Base-by-base conservation (phyloP, 1,140 invertebrate genomes). In the Paracyclopina nana region DNA sequence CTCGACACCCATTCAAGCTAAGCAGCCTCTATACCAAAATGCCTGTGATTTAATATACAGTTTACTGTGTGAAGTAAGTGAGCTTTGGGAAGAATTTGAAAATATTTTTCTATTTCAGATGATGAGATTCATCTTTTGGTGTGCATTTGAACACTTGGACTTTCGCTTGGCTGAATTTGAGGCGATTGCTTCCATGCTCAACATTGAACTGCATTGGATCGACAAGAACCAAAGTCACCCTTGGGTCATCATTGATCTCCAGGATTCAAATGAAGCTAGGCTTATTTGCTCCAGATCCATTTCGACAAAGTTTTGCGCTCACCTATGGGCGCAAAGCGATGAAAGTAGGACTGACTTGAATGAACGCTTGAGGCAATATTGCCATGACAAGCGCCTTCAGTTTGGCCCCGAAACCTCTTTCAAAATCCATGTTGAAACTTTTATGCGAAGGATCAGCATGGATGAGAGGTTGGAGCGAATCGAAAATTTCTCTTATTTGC, bases 81-180 rank as follows among this genome's bases (percentile, higher is more conserved):
- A n/a, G n/a, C n/a, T n/a, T n/a, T n/a, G n/a, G n/a, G n/a, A n/a
- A n/a, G n/a, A n/a, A n/a, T n/a, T n/a, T n/a, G n/a, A n/a, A n/a
- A n/a, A n/a, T 11, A 8, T 42, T 11, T 46, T 25, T 27, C 28
- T 46, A 26, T 46, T 46, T n/a, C 20, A 46, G 44, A 22, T 46
- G 20, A 46, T 46, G 30, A 53, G 29, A n/a, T 57, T 38, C 45
- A 27, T 53, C n/a, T 57, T 55, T 46, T 55, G 54, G 54, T 55
- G 54, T 18, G 30, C 51, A 28, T 55, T 55, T 34, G 52, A 55
- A 14, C 52, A 54, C 16, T 30, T 54, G 18, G 26, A 54, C 11
- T 55, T 55, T 40, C 52, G 52, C 12, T 45, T 55, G n/a, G 52
- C 54, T 16, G 54, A 53, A 24, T 50, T 50, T 50, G 29, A 50